These are phyloP conservation scores for Auanema freiburgensis DNA, from an alignment of 2,888 invertebrate genomes.

Conservation along the genomic window DNA sequence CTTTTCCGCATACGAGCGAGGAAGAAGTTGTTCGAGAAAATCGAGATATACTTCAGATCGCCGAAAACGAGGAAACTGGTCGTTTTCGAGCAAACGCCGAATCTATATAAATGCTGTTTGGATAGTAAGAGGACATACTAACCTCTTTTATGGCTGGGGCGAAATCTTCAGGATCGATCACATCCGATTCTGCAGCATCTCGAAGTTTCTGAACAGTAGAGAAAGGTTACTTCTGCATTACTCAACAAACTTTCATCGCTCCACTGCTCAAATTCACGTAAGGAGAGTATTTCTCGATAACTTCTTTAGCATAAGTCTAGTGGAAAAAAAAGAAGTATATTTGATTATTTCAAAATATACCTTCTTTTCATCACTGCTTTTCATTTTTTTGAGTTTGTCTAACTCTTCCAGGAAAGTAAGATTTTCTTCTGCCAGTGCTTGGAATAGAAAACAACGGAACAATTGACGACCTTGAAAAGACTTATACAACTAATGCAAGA, in stretches of 20 bases:
- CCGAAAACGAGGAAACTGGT: slow-evolving; percentile 62
- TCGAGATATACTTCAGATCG: slow-evolving; percentile 57
- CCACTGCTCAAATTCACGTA: slow-evolving; percentile 56
- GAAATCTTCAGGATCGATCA: slow-evolving; percentile 51
- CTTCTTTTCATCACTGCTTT: slow-evolving; percentile 50
- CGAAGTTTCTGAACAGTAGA: slow-evolving; percentile 36
- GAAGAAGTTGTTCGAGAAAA: slow-evolving; percentile 49
- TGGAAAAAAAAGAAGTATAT: too few species aligned
- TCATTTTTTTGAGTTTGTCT: slow-evolving; percentile 58
- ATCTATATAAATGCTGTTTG: slow-evolving; percentile 30
- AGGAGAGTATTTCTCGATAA: slow-evolving; percentile 50
- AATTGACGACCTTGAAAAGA: slow-evolving; percentile 51
- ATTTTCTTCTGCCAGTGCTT: slow-evolving; percentile 62
- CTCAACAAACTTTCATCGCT: slow-evolving; percentile 49
- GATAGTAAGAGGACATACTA: neutral
- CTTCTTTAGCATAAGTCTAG: slow-evolving; percentile 42
- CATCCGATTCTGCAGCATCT: slow-evolving; percentile 46
- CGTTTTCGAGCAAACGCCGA: slow-evolving; percentile 59
- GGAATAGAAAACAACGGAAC: slow-evolving; percentile 59
- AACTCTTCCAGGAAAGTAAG: slow-evolving; percentile 57
- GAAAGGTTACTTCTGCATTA: neutral
- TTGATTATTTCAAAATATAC: slow-evolving; percentile 7
- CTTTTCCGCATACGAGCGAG: slow-evolving; percentile 58
- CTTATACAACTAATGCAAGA: neutral
- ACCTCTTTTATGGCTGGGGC: slow-evolving; percentile 56